phyloP scores from a whole-genome alignment of 2,113 vertebrate genomes.

The Pantherophis guttatus region DNA sequence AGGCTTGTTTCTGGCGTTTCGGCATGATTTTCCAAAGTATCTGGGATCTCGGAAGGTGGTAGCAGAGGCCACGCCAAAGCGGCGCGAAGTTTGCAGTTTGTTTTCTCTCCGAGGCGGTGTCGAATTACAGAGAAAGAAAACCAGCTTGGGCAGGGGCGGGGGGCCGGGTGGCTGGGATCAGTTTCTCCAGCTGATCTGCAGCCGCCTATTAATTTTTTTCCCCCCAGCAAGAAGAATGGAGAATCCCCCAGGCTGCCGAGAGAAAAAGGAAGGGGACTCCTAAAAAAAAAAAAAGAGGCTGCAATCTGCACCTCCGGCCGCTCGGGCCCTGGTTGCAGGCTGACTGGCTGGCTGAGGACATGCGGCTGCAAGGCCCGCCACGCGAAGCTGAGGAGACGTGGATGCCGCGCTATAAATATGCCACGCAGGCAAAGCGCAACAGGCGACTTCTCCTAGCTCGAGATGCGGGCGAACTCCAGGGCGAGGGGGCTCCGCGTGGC shows the following conservation, averaged over 20 bases:
- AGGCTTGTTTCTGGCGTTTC: background rate
- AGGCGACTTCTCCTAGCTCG: slow-evolving; percentile 31
- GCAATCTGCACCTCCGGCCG: no score
- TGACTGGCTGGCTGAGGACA: background rate
- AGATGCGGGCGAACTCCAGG: slow-evolving; percentile 47
- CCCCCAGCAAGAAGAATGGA: background rate
- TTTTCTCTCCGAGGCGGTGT: slow-evolving; percentile 65
- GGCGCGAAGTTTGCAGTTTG: background rate
- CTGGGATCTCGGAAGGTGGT: slow-evolving; percentile 48
- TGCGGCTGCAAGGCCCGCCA: background rate
- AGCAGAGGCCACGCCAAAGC: slow-evolving; percentile 26
- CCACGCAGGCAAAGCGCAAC: slow-evolving; percentile 70
- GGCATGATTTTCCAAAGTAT: background rate
- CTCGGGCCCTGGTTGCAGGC: background rate
- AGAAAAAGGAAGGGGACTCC: background rate
- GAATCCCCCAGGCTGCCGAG: background rate
- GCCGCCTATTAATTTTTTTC: background rate
- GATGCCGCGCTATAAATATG: slow-evolving; percentile 48
- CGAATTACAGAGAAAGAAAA: slow-evolving; percentile 61
- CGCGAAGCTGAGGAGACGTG: slow-evolving; percentile 28
- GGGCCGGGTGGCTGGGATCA: background rate
- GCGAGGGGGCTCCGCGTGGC: background rate
- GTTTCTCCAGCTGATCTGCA: background rate
- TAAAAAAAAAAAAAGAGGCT: background rate
- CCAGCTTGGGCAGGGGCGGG: slow-evolving; percentile 44